Evolutionary conservation across 2,888 invertebrate species (phyloP).

Genomic region (Drosophila histrio): DNA sequence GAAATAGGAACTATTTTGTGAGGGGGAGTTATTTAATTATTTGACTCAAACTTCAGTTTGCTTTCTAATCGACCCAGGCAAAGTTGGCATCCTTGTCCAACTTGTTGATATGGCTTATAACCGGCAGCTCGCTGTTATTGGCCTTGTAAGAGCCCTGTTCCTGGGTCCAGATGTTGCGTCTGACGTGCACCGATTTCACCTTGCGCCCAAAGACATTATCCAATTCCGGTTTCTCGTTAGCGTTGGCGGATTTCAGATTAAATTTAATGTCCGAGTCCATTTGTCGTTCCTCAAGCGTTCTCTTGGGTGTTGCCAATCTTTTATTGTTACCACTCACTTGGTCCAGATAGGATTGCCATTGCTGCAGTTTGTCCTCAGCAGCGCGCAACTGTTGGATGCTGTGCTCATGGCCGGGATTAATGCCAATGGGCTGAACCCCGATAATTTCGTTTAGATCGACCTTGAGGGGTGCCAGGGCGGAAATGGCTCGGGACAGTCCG

Average conservation of each 20-base stretch:
- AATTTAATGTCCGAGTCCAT: constrained; percentile 49
- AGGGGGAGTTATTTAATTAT: background rate
- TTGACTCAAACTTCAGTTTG: background rate
- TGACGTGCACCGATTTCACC: constrained; percentile 62
- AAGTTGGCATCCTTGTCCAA: constrained; percentile 79
- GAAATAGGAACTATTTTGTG: background rate
- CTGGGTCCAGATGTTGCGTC: constrained; percentile 38
- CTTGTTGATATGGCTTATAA: constrained; percentile 47
- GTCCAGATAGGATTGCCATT: constrained; percentile 82
- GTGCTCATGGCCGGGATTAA: constrained; percentile 87
- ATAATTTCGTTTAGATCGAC: constrained; percentile 84
- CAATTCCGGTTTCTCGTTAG: constrained; percentile 36
- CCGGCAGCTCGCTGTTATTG: constrained; percentile 74
- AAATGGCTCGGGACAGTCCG: constrained; percentile 90
- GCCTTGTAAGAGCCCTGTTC: constrained; percentile 70
- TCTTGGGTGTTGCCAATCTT: constrained; percentile 11
- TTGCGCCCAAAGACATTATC: constrained; percentile 70
- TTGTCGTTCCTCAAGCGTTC: constrained; percentile 41
- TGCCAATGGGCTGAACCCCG: constrained; percentile 85
- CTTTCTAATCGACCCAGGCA: constrained; percentile 80
- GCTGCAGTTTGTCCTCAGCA: constrained; percentile 82
- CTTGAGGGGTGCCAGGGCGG: constrained; percentile 88
- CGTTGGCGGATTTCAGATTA: constrained; percentile 46
- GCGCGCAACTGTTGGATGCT: constrained; percentile 81
- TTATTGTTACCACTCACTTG: constrained; percentile 67